phyloP scores from a whole-genome alignment of 1,140 invertebrate species.

The Drosophila virilis region DNA sequence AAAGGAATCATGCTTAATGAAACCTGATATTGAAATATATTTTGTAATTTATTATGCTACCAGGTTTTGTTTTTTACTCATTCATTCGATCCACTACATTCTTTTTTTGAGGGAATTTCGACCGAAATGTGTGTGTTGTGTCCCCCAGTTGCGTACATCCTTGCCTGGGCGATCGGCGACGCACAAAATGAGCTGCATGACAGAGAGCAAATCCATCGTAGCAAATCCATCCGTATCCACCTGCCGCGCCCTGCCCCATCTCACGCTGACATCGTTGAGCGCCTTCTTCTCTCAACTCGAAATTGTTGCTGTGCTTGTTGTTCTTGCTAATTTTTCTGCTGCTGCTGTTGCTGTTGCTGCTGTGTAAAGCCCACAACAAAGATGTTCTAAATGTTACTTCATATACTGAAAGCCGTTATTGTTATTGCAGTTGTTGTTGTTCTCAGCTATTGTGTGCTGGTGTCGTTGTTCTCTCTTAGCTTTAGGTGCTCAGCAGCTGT shows the following conservation, averaged over 20 bases:
- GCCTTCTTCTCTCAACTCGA: slow-evolving; percentile 15
- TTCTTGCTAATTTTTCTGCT: slow-evolving; percentile 18
- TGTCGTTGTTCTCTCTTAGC: slow-evolving; percentile 63
- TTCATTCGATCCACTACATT: too few species aligned
- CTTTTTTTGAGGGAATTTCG: too few species aligned
- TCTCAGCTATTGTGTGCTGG: slow-evolving; percentile 28
- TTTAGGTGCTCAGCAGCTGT: slow-evolving; percentile 69
- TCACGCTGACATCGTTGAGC: background rate
- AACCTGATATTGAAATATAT: too few species aligned
- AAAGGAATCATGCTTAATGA: too few species aligned
- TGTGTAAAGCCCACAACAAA: slow-evolving; percentile 56
- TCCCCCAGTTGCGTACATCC: too few species aligned
- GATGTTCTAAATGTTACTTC: slow-evolving; percentile 79
- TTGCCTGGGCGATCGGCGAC: too few species aligned
- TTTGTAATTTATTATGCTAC: too few species aligned
- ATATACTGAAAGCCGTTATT: slow-evolving; percentile 48
- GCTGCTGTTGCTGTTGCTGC: slow-evolving; percentile 2
- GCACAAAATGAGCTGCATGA: too few species aligned
- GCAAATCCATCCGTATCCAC: background rate
- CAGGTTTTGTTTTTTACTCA: too few species aligned
- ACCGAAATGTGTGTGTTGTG: too few species aligned
- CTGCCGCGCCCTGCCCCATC: background rate
- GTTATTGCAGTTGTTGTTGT: slow-evolving; percentile 27
- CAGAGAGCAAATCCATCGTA: too few species aligned
- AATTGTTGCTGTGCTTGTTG: slow-evolving; percentile 66